These are phyloP conservation scores for Nemurella pictetii DNA, from an alignment of 2,888 invertebrate species.

Conservation along the genomic window DNA sequence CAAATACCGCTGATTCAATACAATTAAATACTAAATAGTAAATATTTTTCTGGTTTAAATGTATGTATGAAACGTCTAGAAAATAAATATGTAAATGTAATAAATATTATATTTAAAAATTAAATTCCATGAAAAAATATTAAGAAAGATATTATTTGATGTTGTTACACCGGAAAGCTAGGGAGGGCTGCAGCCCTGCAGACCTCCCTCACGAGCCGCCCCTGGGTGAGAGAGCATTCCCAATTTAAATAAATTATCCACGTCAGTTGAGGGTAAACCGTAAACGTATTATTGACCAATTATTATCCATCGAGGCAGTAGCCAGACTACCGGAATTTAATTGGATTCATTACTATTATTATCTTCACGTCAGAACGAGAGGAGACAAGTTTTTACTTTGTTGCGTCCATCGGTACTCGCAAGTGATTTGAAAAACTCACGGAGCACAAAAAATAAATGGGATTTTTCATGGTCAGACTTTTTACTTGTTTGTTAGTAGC, in stretches of 20 bases:
- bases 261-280: not conserved
- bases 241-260: conserved; percentile 16
- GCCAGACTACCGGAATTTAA: conserved; percentile 19
- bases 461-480: not conserved
- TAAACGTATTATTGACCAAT: not conserved
- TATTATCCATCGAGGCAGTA: not conserved
- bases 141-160: too few relatives aligned
- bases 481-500: not conserved
- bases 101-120: too few relatives aligned
- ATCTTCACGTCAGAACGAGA: not conserved
- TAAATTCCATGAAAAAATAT: too few relatives aligned
- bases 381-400: not conserved
- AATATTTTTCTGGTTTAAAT: too few relatives aligned
- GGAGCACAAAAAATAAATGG: not conserved
- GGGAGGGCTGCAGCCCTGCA: too few relatives aligned
- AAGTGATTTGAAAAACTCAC: not conserved
- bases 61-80: too few relatives aligned
- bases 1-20: too few relatives aligned
- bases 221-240: not conserved
- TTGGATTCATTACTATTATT: conserved; percentile 16
- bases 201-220: too few relatives aligned
- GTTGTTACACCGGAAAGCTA: too few relatives aligned
- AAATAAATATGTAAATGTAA: too few relatives aligned
- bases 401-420: not conserved
- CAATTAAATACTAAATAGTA: too few relatives aligned